These are phyloP conservation scores for Myotis myotis DNA, from an alignment of 2,797 vertebrate species.

Conservation along the genomic window DNA sequence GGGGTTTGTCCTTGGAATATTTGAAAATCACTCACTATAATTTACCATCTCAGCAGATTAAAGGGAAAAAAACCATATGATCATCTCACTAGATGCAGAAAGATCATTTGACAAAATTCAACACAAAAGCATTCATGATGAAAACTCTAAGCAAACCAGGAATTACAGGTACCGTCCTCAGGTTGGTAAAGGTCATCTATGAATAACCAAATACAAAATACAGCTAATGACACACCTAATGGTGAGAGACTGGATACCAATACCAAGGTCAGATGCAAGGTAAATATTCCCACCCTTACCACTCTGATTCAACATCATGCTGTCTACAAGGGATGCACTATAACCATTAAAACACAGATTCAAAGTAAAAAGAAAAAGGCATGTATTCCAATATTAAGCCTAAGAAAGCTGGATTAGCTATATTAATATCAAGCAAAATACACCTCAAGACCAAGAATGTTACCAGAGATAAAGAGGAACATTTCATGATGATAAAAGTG, in stretches of 20 bases:
- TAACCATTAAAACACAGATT: background rate
- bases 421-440: background rate
- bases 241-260: background rate
- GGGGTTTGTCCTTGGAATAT: background rate
- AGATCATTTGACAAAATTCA: conserved; percentile 3
- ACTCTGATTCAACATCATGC: background rate
- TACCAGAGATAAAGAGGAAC: background rate
- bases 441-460: background rate
- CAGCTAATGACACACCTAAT: background rate
- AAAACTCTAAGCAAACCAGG: background rate
- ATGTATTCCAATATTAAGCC: background rate
- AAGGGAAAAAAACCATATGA: background rate
- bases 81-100: background rate
- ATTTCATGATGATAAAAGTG: background rate
- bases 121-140: background rate
- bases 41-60: background rate
- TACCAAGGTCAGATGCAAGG: background rate
- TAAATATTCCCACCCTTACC: background rate
- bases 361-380: background rate
- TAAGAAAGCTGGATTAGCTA: background rate
- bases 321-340: background rate
- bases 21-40: background rate
- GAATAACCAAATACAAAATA: background rate
- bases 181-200: background rate
- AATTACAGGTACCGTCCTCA: background rate